These are phyloP conservation scores for Petrocephalus sullivani DNA, from an alignment of 2,797 vertebrate species.

Conservation along the genomic window DNA sequence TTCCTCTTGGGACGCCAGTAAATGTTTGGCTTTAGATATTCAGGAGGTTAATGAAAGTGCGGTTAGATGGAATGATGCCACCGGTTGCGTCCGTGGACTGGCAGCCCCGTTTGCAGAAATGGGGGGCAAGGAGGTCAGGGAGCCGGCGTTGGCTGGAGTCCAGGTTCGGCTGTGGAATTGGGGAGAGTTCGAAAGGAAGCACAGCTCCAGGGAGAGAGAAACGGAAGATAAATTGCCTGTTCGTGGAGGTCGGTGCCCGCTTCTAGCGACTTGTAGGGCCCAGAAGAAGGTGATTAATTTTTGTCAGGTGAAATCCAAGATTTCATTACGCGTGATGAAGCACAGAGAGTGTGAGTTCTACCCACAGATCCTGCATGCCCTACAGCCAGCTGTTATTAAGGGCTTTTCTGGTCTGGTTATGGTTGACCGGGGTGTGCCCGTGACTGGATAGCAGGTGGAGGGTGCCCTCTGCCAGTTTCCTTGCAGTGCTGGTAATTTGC, in stretches of 20 bases:
- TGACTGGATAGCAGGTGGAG: conserved; percentile 63
- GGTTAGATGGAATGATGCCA: background rate
- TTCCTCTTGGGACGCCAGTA: conserved; percentile 9
- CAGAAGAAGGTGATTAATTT: conserved; percentile 66
- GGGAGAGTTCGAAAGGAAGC: conserved; percentile 42
- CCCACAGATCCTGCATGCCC: background rate
- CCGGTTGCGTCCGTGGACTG: background rate
- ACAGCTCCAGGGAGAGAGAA: conserved; percentile 47
- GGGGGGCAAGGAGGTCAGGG: conserved; percentile 24
- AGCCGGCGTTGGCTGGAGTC: conserved; percentile 53
- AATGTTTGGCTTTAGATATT: conserved; percentile 11
- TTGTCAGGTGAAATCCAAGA: conserved; percentile 60
- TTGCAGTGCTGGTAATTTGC: conserved; percentile 57
- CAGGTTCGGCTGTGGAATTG: conserved; percentile 50
- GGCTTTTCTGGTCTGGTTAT: background rate
- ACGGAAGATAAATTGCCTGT: conserved; percentile 68
- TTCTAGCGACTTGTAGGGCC: conserved; percentile 48
- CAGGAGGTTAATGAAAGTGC: conserved; percentile 11
- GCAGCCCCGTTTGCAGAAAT: background rate
- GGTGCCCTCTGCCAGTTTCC: conserved; percentile 58
- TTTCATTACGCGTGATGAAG: conserved; percentile 57
- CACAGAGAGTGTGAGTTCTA: conserved; percentile 32
- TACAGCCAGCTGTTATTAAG: background rate
- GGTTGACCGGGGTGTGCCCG: conserved; percentile 16
- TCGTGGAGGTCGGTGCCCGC: conserved; percentile 52